A percentile compares a stretch with the other conserved stretches of the same genome.
Evolutionary conservation across 2,113 vertebrate species (phyloP).

Genomic region (Fulica atra): DNA sequence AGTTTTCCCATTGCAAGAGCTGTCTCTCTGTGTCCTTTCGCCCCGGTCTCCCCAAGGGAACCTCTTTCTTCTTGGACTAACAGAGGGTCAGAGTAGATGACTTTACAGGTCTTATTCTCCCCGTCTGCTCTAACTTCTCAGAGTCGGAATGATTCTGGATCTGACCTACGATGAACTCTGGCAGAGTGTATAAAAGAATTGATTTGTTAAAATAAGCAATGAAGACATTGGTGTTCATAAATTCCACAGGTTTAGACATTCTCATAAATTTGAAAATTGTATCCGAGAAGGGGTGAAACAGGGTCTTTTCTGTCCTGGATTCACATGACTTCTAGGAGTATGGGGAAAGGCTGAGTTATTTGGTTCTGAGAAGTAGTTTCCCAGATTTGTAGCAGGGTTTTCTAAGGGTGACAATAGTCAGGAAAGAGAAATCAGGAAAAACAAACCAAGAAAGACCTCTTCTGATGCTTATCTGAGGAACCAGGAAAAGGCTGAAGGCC

Average conservation of each 20-base stretch:
- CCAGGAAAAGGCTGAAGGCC: neutral
- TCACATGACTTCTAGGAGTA: neutral
- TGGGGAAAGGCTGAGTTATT: neutral
- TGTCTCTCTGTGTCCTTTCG: neutral
- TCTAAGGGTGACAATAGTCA: neutral
- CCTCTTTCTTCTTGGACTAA: neutral
- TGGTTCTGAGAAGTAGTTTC: neutral
- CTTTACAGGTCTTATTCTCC: neutral
- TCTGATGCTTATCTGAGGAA: neutral
- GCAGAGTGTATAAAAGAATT: neutral
- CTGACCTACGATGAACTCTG: neutral
- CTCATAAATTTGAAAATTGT: neutral
- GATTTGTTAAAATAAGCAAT: neutral
- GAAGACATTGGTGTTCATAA: neutral
- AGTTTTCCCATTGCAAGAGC: slow-evolving; percentile 7
- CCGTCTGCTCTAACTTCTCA: neutral
- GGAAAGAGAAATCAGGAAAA: neutral
- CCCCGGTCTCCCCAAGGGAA: neutral
- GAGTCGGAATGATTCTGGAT: neutral
- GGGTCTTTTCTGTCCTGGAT: neutral
- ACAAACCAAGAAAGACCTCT: accelerated
- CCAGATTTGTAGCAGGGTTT: neutral
- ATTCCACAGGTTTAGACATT: neutral
- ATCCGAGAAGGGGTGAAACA: neutral
- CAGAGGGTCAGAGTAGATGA: neutral